Percentiles rank a stretch among this genome's conserved stretches.
Conservation (phyloP, 2,888 invertebrate genomes). For the Drosophila acutilabella region DNA sequence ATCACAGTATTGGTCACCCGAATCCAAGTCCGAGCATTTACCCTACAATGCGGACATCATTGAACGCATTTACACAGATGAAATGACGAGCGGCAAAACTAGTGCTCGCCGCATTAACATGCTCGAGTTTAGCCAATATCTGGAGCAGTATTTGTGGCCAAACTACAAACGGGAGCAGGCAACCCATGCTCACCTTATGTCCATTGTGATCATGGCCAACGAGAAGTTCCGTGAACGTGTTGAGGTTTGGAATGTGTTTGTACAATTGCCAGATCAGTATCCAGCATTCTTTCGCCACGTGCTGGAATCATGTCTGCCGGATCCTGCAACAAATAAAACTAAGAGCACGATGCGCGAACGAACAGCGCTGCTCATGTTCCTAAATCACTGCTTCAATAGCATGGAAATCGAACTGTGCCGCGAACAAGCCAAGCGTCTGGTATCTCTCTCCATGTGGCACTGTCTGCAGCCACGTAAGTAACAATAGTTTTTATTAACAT, state of each 20-base stretch:
- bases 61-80: constrained; percentile 94
- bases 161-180: constrained; percentile 92
- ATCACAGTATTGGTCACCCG: constrained; percentile 96
- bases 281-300: constrained; percentile 93
- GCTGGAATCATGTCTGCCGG: constrained; percentile 89
- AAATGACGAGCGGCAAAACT: constrained; percentile 93
- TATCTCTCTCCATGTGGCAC: constrained; percentile 97
- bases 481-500: neutral
- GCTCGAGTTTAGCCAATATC: constrained; percentile 98
- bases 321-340: constrained; percentile 58
- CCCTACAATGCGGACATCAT: constrained; percentile 92
- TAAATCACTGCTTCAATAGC: constrained; percentile 98
- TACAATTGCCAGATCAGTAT: constrained; percentile 91
- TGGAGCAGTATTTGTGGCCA: constrained; percentile 99
- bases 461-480: constrained; percentile 91
- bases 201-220: constrained; percentile 99
- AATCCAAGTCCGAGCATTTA: constrained; percentile 90
- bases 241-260: constrained; percentile 97
- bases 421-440: constrained; percentile 95
- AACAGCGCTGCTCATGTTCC: constrained; percentile 94
- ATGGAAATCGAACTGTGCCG: constrained; percentile 98
- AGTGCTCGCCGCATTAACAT: constrained; percentile 96
- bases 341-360: constrained; percentile 88
- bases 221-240: constrained; percentile 99
- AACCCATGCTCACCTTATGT: constrained; percentile 95